phyloP scores from a whole-genome alignment of 2,888 invertebrate genomes.

The Ectemnius lituratus region DNA sequence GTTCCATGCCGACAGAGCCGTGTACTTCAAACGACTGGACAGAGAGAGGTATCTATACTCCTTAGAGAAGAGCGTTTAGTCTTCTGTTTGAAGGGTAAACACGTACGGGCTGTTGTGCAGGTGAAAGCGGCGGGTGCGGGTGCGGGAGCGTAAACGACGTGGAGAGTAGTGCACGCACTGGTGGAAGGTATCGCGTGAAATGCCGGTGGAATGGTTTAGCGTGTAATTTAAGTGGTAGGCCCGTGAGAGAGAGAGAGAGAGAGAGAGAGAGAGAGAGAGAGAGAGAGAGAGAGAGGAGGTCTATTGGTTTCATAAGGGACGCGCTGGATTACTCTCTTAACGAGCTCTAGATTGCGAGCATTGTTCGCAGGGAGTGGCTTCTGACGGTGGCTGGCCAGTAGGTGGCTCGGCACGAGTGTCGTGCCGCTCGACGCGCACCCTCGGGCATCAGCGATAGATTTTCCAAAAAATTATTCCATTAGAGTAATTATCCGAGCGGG shows the following conservation, averaged over 20 bases:
- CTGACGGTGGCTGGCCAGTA: not conserved
- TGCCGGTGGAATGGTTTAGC: not conserved
- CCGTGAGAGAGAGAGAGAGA: no score
- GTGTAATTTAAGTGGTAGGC: slow-evolving; percentile 6
- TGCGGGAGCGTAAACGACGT: not conserved
- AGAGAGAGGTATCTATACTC: not conserved
- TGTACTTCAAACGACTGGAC: not conserved
- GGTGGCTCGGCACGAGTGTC: slow-evolving; percentile 14
- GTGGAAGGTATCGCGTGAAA: slow-evolving; percentile 1
- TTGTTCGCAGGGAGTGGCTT: slow-evolving; percentile 40
- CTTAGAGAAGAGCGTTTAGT: not conserved
- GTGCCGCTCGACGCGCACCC: slow-evolving; percentile 23
- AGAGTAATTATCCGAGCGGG: slow-evolving; percentile 70
- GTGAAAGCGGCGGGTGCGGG: no score
- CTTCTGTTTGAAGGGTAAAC: not conserved
- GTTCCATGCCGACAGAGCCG: not conserved
- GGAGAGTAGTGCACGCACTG: not conserved
- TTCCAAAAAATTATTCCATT: slow-evolving; percentile 71
- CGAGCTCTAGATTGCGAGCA: slow-evolving; percentile 28
- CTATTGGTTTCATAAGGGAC: not conserved
- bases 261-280: no score
- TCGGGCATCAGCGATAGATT: slow-evolving; percentile 54
- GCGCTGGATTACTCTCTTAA: slow-evolving; percentile 29
- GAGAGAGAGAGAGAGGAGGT: not conserved
- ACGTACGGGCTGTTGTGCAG: not conserved